phyloP scores from a whole-genome alignment of 2,888 invertebrate genomes.

The Limnephilus marmoratus region DNA sequence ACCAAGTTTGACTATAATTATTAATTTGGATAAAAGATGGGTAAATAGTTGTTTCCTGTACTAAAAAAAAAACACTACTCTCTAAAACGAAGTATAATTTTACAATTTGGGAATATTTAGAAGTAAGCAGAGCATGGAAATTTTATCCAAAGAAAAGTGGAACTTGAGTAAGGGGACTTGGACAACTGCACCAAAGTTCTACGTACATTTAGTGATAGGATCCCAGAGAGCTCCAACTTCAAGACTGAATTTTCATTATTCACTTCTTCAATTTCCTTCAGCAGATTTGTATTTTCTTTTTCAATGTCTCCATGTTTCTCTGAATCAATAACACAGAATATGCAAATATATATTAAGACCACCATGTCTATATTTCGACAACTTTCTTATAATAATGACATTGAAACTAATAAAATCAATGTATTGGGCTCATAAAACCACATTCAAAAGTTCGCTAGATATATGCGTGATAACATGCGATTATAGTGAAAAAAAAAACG shows the following conservation, averaged over 20 bases:
- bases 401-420: too few relatives aligned
- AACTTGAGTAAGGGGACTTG: background rate
- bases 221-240: conserved; percentile 40
- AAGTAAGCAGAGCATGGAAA: too few relatives aligned
- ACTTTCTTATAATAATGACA: background rate
- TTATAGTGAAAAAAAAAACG: too few relatives aligned
- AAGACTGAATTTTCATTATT: conserved; percentile 51
- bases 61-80: too few relatives aligned
- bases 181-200: background rate
- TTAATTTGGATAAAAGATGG: too few relatives aligned
- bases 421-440: too few relatives aligned
- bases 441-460: too few relatives aligned
- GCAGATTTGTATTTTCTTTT: conserved; percentile 52
- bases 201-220: conserved; percentile 48
- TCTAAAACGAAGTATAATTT: too few relatives aligned
- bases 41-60: too few relatives aligned
- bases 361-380: background rate
- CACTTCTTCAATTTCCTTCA: conserved; percentile 53
- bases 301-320: conserved; percentile 40
- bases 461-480: too few relatives aligned
- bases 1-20: too few relatives aligned
- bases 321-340: conserved; percentile 13
- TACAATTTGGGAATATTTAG: too few relatives aligned
- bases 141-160: background rate
- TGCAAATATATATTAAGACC: background rate